A percentile compares a stretch with the other conserved stretches of the same genome.
These are phyloP conservation scores for Mesorhabditis spiculigera DNA, from an alignment of 2,888 invertebrate species.

Conservation along the genomic window DNA sequence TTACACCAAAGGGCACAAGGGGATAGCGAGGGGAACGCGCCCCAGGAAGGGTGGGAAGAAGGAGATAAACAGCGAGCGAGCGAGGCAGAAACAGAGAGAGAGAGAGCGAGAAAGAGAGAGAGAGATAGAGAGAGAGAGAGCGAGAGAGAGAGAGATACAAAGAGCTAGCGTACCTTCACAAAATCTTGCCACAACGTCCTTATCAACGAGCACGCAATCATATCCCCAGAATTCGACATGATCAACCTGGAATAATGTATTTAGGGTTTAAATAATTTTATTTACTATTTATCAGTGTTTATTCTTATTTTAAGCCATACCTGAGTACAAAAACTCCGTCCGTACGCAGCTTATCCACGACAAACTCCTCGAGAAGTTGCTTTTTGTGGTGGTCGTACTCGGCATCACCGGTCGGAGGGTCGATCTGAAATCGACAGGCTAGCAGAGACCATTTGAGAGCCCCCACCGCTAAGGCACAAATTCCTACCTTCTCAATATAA, in stretches of 20 bases:
- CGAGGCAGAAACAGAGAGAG: constrained; percentile 12
- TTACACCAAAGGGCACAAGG: constrained; percentile 7
- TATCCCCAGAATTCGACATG: constrained; percentile 36
- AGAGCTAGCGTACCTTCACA: constrained; percentile 11
- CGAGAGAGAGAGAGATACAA: neutral
- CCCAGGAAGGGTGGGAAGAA: neutral
- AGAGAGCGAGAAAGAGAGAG: constrained; percentile 15
- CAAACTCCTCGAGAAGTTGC: constrained; percentile 33
- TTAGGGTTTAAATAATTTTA: neutral
- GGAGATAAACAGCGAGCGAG: constrained; percentile 8
- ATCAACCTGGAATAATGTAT: neutral
- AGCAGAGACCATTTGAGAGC: constrained; percentile 23
- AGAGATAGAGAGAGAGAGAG: constrained; percentile 16
- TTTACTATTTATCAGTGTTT: too few species aligned
- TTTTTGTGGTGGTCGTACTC: constrained; percentile 22
- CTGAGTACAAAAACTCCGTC: constrained; percentile 45
- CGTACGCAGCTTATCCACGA: constrained; percentile 42
- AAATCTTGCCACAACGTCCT: constrained; percentile 48
- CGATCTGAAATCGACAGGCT: constrained; percentile 25
- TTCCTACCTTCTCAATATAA: constrained; percentile 40
- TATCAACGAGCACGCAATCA: constrained; percentile 43
- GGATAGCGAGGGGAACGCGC: constrained; percentile 1
- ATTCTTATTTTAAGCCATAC: neutral
- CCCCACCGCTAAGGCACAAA: constrained; percentile 13
- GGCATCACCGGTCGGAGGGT: constrained; percentile 19